Conservation (phyloP, 2,797 vertebrate genomes). For the Zonotrichia albicollis region DNA sequence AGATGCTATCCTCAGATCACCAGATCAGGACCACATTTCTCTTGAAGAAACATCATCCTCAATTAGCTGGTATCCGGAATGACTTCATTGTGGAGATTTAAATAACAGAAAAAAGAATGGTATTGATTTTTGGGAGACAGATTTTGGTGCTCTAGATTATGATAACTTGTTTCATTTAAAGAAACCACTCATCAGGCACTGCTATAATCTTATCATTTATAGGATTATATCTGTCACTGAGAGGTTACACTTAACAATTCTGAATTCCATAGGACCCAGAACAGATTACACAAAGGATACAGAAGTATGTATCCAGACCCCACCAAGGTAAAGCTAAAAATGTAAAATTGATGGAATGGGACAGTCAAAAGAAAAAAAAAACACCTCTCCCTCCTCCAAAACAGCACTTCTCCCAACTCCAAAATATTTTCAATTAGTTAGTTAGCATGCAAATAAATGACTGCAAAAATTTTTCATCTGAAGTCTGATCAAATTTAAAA, state of each 20-base stretch:
- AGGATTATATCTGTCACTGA: background rate
- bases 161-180: background rate
- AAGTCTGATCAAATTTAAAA: background rate
- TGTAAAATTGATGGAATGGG: background rate
- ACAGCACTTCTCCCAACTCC: fast-evolving
- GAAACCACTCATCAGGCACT: background rate
- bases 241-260: background rate
- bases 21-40: background rate
- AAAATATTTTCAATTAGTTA: background rate
- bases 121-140: background rate
- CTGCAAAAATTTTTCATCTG: background rate
- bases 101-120: background rate
- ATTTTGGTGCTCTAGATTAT: background rate
- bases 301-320: background rate
- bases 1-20: background rate
- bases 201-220: background rate
- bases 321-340: background rate
- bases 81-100: background rate
- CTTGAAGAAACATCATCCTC: background rate
- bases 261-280: background rate
- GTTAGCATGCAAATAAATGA: background rate
- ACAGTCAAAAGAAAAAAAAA: background rate
- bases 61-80: background rate
- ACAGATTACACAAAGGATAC: background rate
- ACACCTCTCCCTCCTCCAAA: fast-evolving